These are phyloP conservation scores for Pyrocoelia pectoralis DNA, from an alignment of 2,888 invertebrate genomes.

Conservation along the genomic window DNA sequence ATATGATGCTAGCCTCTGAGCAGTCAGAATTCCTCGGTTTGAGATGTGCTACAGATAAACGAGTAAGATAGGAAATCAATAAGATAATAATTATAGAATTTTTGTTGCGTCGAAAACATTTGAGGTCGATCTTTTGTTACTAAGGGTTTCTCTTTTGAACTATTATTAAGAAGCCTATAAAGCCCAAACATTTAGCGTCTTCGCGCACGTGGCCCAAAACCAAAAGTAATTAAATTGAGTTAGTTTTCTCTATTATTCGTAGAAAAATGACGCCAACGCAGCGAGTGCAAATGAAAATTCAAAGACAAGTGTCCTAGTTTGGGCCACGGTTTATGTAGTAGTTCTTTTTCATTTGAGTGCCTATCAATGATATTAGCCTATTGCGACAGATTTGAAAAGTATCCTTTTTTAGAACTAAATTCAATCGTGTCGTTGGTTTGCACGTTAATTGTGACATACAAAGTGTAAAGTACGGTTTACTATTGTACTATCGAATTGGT, in stretches of 20 bases:
- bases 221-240: conserved; percentile 5
- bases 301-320: too few species aligned
- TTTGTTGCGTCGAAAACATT: conserved; percentile 47
- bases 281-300: conserved; percentile 10
- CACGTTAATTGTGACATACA: conserved; percentile 9
- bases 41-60: conserved; percentile 49
- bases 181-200: conserved; percentile 44
- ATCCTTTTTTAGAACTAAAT: conserved; percentile 27
- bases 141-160: conserved; percentile 38
- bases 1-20: conserved; percentile 27
- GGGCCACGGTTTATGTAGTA: conserved; percentile 13
- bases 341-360: conserved; percentile 19
- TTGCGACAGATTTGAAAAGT: conserved; percentile 24
- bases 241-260: background rate
- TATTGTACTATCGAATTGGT: conserved; percentile 21
- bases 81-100: conserved; percentile 50
- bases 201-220: conserved; percentile 23
- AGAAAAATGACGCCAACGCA: too few species aligned
- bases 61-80: conserved; percentile 51
- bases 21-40: conserved; percentile 39
- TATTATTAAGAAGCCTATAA: conserved; percentile 22
- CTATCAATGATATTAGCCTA: conserved; percentile 20
- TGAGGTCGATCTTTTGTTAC: conserved; percentile 40
- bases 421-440: conserved; percentile 14
- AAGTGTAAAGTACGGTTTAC: conserved; percentile 23